phyloP scores from a whole-genome alignment of 2,797 vertebrate species.

The Knipowitschia caucasica region DNA sequence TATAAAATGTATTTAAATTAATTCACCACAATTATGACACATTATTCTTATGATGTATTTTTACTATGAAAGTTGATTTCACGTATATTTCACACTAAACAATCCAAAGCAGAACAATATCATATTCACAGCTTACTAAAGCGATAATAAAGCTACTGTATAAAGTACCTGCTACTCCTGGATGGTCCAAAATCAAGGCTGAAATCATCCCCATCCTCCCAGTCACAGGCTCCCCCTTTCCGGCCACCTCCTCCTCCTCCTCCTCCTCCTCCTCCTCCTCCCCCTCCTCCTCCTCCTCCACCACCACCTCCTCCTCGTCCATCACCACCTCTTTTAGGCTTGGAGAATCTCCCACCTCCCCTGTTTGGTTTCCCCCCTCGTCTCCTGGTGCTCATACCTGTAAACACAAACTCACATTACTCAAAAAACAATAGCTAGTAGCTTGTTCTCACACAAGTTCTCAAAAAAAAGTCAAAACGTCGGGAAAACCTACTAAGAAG shows the following conservation, averaged over 20 bases:
- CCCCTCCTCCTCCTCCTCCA: constrained; percentile 33
- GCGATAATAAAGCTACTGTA: not conserved
- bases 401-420: not conserved
- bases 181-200: constrained; percentile 77
- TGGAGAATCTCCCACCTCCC: constrained; percentile 78
- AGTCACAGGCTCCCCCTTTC: constrained; percentile 78
- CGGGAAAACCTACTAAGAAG: too few species aligned
- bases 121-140: not conserved
- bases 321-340: constrained; percentile 62
- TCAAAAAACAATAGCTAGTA: not conserved
- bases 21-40: too few species aligned
- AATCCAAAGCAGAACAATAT: not conserved
- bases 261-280: constrained; percentile 8
- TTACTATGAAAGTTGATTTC: too few species aligned
- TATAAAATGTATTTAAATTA: too few species aligned
- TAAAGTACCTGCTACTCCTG: constrained; percentile 66
- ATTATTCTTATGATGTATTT: too few species aligned
- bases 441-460: too few species aligned
- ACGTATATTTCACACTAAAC: not conserved
- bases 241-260: constrained; percentile 59
- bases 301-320: constrained; percentile 38
- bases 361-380: constrained; percentile 74
- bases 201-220: constrained; percentile 91
- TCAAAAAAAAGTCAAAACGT: too few species aligned
- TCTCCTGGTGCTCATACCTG: constrained; percentile 62